Conservation (phyloP, 2,113 vertebrate genomes). For the Psittacus erithacus region DNA sequence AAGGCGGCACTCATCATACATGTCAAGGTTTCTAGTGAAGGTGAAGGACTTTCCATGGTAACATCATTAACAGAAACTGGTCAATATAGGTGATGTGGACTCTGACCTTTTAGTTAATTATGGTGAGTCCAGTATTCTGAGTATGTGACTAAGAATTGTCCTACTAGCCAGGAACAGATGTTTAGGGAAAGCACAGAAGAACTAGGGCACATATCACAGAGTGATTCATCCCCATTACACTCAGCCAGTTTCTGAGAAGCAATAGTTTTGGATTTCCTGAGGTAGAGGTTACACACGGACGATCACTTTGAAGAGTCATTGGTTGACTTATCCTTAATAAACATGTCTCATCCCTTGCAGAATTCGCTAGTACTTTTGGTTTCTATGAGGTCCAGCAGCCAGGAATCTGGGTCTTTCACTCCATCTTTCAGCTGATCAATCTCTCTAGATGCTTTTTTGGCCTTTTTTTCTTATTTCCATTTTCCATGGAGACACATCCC, state of each 20-base stretch:
- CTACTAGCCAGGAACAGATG: not conserved
- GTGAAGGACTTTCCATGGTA: not conserved
- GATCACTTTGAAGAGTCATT: not conserved
- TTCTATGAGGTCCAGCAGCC: not conserved
- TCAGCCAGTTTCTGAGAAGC: not conserved
- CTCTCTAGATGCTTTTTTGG: not conserved
- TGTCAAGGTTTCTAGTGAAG: not conserved
- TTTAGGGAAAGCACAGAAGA: not conserved
- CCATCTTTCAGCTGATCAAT: not conserved
- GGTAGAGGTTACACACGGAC: not conserved
- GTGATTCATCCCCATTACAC: not conserved
- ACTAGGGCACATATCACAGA: not conserved
- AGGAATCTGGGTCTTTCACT: not conserved
- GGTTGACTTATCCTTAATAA: not conserved
- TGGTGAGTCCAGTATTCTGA: not conserved
- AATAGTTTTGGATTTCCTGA: not conserved
- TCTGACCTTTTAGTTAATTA: not conserved
- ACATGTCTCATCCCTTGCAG: not conserved
- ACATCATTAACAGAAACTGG: not conserved
- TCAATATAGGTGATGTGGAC: not conserved
- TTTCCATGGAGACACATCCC: not conserved
- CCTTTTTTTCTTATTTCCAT: not conserved
- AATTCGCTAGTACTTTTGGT: not conserved
- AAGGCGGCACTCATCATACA: rapidly evolving
- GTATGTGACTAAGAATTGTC: not conserved